A percentile compares a stretch with the other conserved stretches of the same genome.
Conservation (phyloP, 35 echinoderm and acorn worm species). For the Apostichopus parvimensis region DNA sequence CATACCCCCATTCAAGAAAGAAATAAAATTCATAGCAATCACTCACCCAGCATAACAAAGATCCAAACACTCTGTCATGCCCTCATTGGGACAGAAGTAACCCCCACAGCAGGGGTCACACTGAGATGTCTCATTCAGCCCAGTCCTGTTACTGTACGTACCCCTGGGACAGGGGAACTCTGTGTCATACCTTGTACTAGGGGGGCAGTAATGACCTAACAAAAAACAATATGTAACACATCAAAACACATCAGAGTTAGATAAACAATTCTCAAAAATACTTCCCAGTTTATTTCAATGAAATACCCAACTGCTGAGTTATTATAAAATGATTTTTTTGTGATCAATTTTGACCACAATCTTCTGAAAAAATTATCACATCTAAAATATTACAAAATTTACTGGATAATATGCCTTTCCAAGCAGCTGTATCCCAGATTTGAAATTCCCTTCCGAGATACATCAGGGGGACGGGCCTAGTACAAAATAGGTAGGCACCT, state of each 20-base stretch:
- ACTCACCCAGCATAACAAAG: constrained; percentile 86
- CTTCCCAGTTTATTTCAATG: too few relatives aligned
- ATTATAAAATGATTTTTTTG: too few relatives aligned
- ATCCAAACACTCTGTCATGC: constrained; percentile 72
- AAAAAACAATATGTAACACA: not conserved
- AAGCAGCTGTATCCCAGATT: too few relatives aligned
- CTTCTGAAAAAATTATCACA: too few relatives aligned
- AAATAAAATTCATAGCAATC: not conserved
- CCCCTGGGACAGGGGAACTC: constrained; percentile 89
- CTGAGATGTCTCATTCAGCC: constrained; percentile 76
- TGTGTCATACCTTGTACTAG: constrained; percentile 71
- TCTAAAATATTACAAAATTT: too few relatives aligned
- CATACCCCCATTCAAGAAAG: too few relatives aligned
- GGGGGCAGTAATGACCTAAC: constrained; percentile 88
- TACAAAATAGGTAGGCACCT: too few relatives aligned
- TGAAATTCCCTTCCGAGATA: too few relatives aligned
- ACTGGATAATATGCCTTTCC: too few relatives aligned
- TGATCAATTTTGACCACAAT: too few relatives aligned
- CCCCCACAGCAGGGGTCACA: constrained; percentile 93
- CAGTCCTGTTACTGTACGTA: constrained; percentile 84
- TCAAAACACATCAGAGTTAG: not conserved
- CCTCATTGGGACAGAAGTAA: constrained; percentile 83
- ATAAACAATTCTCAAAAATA: not conserved
- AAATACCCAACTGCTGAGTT: too few relatives aligned
- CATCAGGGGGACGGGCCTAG: too few relatives aligned